Conservation (phyloP, 2,888 invertebrate species). For the Aphelenchoides bicaudatus region DNA sequence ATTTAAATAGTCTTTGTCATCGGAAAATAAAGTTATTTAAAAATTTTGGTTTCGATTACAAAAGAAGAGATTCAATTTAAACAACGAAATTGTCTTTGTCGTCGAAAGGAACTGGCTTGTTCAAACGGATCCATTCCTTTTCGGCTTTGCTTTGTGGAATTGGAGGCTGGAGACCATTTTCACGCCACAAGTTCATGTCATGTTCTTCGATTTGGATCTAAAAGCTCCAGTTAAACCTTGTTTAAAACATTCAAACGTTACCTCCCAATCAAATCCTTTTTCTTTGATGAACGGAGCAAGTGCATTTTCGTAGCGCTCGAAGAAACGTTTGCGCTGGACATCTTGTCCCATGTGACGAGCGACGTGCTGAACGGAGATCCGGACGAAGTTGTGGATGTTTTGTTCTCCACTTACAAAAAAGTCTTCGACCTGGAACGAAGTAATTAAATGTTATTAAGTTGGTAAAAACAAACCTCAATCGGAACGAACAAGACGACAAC, state of each 20-base stretch:
- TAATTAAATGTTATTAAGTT: no score
- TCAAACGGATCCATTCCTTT: constrained; percentile 25
- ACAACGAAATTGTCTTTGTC: constrained; percentile 14
- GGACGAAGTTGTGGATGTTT: constrained; percentile 26
- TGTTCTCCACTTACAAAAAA: constrained; percentile 28
- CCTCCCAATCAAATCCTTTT: constrained; percentile 32
- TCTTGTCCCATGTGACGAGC: constrained; percentile 22
- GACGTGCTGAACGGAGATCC: constrained; percentile 24
- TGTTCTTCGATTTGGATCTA: constrained; percentile 21
- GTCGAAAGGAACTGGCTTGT: constrained; percentile 27
- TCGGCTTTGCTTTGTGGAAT: constrained; percentile 13
- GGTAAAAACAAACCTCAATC: no score
- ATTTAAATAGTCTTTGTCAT: no score
- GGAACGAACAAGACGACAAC: constrained; percentile 26
- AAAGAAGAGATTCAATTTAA: no score
- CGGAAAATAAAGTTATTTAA: no score
- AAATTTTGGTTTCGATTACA: no score
- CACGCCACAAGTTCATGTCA: constrained; percentile 27
- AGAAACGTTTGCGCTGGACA: constrained; percentile 12
- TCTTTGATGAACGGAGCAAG: constrained; percentile 30
- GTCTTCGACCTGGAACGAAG: constrained; percentile 13
- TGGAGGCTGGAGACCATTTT: constrained; percentile 27
- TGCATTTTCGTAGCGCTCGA: constrained; percentile 16
- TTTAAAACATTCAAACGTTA: constrained; percentile 14
- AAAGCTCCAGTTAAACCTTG: constrained; percentile 1